Percentiles rank a stretch among this genome's conserved stretches.
Evolutionary conservation across 2,888 invertebrate genomes (phyloP).

Genomic region (Apamea crenata): DNA sequence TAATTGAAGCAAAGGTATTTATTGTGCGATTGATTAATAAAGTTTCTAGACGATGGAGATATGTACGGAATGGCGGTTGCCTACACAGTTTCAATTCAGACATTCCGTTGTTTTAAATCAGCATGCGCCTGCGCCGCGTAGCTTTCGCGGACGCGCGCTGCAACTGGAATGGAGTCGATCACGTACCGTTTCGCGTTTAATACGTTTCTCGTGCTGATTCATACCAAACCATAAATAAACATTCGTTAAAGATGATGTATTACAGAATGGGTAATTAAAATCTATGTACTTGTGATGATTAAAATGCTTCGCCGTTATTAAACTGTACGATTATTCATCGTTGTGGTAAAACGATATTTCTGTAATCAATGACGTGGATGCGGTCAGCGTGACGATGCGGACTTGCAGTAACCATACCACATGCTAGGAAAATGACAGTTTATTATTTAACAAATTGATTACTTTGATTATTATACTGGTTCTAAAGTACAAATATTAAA

Average conservation of each 20-base stretch:
- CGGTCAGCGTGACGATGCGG: constrained; percentile 37
- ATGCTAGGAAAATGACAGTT: constrained; percentile 21
- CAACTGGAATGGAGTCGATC: constrained; percentile 77
- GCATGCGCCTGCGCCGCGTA: constrained; percentile 76
- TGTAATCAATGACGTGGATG: constrained; percentile 51
- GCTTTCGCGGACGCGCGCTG: constrained; percentile 80
- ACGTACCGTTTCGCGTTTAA: constrained; percentile 75
- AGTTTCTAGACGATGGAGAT: constrained; percentile 48
- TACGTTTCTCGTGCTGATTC: constrained; percentile 75
- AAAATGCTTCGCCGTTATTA: constrained; percentile 53
- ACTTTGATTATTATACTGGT: constrained; percentile 27
- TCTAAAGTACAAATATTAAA: constrained; percentile 34
- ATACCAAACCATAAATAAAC: constrained; percentile 72
- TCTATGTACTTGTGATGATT: constrained; percentile 47
- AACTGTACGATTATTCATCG: constrained; percentile 47
- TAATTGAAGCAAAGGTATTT: constrained; percentile 57
- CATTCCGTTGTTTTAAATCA: constrained; percentile 81
- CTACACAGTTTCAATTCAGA: constrained; percentile 68
- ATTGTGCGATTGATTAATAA: constrained; percentile 58
- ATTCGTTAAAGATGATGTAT: constrained; percentile 69
- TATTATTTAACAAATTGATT: constrained; percentile 30
- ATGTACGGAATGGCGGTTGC: constrained; percentile 61
- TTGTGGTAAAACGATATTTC: constrained; percentile 47
- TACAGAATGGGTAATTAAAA: constrained; percentile 66
- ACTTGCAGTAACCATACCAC: constrained; percentile 23